phyloP scores from a whole-genome alignment of 2,888 invertebrate species.

The Lacanobia oleracea region DNA sequence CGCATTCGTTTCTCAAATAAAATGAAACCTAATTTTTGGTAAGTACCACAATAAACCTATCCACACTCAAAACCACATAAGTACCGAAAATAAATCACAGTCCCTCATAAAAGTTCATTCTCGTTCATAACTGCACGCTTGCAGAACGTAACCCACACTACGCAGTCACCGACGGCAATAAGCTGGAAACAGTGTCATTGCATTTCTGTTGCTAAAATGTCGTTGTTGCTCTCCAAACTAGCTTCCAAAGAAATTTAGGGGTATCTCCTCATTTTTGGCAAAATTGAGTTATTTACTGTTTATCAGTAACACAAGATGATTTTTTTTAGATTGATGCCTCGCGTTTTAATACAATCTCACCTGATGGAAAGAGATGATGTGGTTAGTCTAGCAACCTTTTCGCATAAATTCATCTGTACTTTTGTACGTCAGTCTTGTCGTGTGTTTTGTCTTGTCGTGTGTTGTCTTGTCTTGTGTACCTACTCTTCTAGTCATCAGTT shows the following conservation, averaged over 20 bases:
- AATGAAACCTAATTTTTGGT: background rate
- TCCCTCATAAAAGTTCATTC: constrained; percentile 50
- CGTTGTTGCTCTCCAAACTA: constrained; percentile 56
- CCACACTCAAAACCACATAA: constrained; percentile 19
- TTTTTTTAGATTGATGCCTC: no score
- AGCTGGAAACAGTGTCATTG: constrained; percentile 64
- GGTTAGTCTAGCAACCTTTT: no score
- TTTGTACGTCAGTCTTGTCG: no score
- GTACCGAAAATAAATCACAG: constrained; percentile 46
- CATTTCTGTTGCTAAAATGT: constrained; percentile 54
- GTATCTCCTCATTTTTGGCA: background rate
- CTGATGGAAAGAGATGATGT: no score
- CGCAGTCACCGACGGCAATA: constrained; percentile 60
- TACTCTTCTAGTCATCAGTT: no score
- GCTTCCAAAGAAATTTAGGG: background rate
- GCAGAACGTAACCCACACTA: constrained; percentile 38
- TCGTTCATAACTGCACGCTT: constrained; percentile 44
- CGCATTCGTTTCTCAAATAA: no score
- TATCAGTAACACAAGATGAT: no score
- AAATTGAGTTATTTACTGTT: background rate
- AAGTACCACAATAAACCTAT: background rate
- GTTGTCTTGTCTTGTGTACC: no score
- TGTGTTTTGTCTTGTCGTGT: no score
- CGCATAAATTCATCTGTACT: no score
- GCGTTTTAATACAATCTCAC: no score